Evolutionary conservation across 2,113 vertebrate genomes (phyloP).

Genomic region (Capricornis sumatraensis): DNA sequence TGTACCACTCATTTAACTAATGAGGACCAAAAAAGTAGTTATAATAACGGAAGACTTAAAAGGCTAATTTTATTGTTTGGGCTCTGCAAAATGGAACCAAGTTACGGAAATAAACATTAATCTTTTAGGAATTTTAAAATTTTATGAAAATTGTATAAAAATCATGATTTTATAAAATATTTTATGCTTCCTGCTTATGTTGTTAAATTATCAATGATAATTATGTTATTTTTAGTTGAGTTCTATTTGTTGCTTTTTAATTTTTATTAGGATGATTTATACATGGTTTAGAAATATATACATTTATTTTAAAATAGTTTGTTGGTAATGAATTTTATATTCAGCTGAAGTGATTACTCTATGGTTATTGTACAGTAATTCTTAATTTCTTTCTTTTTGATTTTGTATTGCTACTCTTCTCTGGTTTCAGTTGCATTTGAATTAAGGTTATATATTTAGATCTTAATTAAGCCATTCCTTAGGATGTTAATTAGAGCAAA

Average conservation of each 20-base stretch:
- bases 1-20: not conserved
- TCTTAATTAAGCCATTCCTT: not conserved
- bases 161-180: not conserved
- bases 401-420: not conserved
- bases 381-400: conserved; percentile 20
- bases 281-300: not conserved
- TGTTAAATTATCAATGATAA: not conserved
- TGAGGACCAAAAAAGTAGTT: not conserved
- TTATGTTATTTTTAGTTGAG: not conserved
- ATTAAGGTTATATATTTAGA: not conserved
- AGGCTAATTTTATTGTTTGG: not conserved
- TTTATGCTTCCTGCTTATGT: not conserved
- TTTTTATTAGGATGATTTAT: not conserved
- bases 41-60: not conserved
- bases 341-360: not conserved
- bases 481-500: not conserved
- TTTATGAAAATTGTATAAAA: not conserved
- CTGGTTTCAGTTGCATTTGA: not conserved
- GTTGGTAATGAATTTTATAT: not conserved
- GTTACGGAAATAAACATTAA: not conserved
- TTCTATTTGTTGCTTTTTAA: not conserved
- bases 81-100: not conserved
- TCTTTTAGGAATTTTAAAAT: not conserved
- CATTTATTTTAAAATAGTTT: not conserved
- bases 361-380: not conserved